Base-by-base conservation (phyloP, 2,888 invertebrate species). In the Cheilosia vulpina region DNA sequence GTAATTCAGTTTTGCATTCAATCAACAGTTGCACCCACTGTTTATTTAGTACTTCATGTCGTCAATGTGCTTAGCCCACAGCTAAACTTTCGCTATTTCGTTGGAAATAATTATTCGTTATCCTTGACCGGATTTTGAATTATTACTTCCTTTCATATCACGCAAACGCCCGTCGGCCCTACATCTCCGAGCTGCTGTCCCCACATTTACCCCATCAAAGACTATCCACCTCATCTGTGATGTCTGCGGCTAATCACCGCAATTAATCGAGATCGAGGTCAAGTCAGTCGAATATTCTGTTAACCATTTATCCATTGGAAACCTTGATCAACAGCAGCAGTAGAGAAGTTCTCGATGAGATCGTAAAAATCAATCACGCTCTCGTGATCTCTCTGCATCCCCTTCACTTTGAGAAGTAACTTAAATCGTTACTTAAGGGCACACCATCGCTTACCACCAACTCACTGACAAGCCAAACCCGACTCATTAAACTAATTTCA, bases 251-350 rank as follows among this genome's bases (percentile, higher is more conserved):
- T 79, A 84, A 79, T 84, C 79, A 60, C 60, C 47, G 17, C 80
- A 84, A 80, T 84, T 84, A 84, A 84, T 80, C 80, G 52, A 75
- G 53, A 80, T 75, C 75, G 84, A 84, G 84, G 84, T 71, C 71
- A 73, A 68, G 13, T 38, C 58, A 24, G 43, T 71, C 45, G 63
- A 76, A 76, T 57, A 81, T 81, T 77, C 75, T 77, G 53, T 53
- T 65, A 55, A 73, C 27, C 66, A 68, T 68, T 50, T 80, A 66
- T 72, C 60, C 62, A 72, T 17, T 72, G 50, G 19, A 78, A 82
- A 69, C 83, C 83, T 83, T 83, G 47, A 65, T 60, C 65, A 13
- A 13, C 38, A 13, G 13, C 38, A 38, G 4, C 38, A 38, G 13
- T 13, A 13, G 75, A 55, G 65, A 84, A 57, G 78, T 79, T 83